Evolutionary conservation across 2,888 invertebrate genomes (phyloP).

Genomic region (Allophyes oxyacanthae): DNA sequence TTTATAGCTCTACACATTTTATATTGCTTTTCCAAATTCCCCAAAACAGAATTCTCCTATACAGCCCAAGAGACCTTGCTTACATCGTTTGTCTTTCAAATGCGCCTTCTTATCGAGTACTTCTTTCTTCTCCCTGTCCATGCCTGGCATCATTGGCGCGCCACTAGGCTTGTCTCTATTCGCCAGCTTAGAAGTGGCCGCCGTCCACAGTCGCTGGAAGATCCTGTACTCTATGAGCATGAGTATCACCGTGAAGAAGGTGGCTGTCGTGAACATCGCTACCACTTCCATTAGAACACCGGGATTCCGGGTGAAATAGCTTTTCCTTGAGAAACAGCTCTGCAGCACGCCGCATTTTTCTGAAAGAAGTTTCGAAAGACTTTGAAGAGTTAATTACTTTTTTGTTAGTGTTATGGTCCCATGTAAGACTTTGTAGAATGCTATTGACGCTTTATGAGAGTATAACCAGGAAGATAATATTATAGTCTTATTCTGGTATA

Average conservation of each 20-base stretch:
- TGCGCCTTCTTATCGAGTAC: slow-evolving; percentile 63
- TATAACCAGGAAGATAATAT: no score
- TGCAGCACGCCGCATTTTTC: slow-evolving; percentile 81
- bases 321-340: slow-evolving; percentile 70
- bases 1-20: no score
- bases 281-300: slow-evolving; percentile 71
- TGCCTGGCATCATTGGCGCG: slow-evolving; percentile 51
- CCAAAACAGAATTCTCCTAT: no score
- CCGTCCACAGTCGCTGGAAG: slow-evolving; percentile 60
- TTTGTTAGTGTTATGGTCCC: no score
- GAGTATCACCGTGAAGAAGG: slow-evolving; percentile 64
- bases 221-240: slow-evolving; percentile 74
- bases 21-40: no score
- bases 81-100: slow-evolving; percentile 39
- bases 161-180: slow-evolving; percentile 29
- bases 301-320: slow-evolving; percentile 61
- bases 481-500: no score
- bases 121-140: slow-evolving; percentile 60
- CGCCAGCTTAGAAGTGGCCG: slow-evolving; percentile 41
- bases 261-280: slow-evolving; percentile 64
- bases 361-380: slow-evolving; percentile 44
- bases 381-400: no score
- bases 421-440: no score
- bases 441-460: no score
- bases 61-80: no score